Base-by-base conservation (phyloP, 2,113 vertebrate genomes). In the Scalopus aquaticus region DNA sequence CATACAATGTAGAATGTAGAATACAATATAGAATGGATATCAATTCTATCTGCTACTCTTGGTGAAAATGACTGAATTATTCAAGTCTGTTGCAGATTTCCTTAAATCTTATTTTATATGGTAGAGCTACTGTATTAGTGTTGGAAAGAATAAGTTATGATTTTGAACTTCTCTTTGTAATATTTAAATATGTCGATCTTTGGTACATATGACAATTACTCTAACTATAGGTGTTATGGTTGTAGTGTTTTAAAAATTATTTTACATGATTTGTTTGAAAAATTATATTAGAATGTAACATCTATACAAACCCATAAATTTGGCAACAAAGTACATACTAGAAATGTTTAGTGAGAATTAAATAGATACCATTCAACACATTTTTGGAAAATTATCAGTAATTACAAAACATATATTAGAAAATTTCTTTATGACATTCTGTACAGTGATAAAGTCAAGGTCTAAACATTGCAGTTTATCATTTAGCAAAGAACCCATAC, bases 71-170 rank as follows among this genome's bases (percentile, higher is more conserved):
- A 82, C 44, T 86, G 20, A 30, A 28, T 81, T 82, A 5, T 26
- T 94, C 15, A 70, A 32, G 0, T 78, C n/a, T 76, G 16, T 30
- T 65, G 0, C 6, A 58, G 69, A 44, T 83, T 79, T 79, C 1
- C 17, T 92, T 95, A 83, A 51, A 77, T 88, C 35, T 79, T 91
- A 81, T 16, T 76, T 80, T 56, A 69, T 49, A 30, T 12, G 64
- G 3, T 73, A 78, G 6, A 62, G 4, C n/a, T 60, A 3, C 20
- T 72, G 0, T 72, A 46, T 65, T 77, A 60, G 1, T 49, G 20
- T 35, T 39, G 22, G n/a, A 17, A 79, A 78, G 11, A 84, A 0
- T 2, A 69, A 83, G 1, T 1, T 86, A 90, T 79, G 26, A 64
- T 51, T 79, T 84, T 76, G 2, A 54, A 78, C 16, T 81, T 64